These are phyloP conservation scores for Paelopatides confundens DNA, from an alignment of 53 echinoderm and acorn worm genomes.

Conservation along the genomic window DNA sequence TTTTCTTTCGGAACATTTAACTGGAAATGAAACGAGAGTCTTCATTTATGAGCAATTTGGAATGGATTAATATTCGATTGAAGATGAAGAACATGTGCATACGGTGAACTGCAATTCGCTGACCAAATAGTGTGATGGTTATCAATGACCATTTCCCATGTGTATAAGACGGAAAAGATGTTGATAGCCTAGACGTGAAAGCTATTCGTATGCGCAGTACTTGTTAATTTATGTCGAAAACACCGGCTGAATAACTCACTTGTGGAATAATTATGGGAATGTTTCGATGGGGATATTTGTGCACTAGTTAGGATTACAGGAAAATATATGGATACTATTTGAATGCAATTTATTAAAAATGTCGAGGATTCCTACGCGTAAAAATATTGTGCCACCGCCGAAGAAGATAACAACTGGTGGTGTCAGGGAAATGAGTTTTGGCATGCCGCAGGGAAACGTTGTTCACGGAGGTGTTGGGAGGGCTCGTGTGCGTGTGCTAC, in stretches of 20 bases:
- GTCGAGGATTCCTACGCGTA: conserved; percentile 47
- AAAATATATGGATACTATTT: neutral
- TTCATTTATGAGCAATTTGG: neutral
- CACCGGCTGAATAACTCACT: neutral
- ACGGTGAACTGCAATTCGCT: neutral
- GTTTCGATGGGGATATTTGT: neutral
- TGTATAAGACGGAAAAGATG: neutral
- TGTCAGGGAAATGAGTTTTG: neutral
- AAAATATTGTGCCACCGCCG: neutral
- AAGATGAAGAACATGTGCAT: neutral
- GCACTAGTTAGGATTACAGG: neutral
- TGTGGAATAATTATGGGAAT: conserved; percentile 40
- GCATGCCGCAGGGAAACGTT: neutral
- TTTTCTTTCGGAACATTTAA: neutral
- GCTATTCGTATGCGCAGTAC: neutral
- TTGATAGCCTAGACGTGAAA: neutral
- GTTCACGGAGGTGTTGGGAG: conserved; percentile 42
- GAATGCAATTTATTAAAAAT: neutral
- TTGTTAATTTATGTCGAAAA: conserved; percentile 41
- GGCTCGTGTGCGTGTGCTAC: conserved; percentile 51
- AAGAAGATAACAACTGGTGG: neutral
- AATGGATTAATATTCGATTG: neutral
- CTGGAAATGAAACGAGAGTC: neutral
- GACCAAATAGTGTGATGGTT: neutral
- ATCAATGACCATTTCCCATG: neutral